Conservation (phyloP, 2,113 vertebrate genomes). For the Aix galericulata region DNA sequence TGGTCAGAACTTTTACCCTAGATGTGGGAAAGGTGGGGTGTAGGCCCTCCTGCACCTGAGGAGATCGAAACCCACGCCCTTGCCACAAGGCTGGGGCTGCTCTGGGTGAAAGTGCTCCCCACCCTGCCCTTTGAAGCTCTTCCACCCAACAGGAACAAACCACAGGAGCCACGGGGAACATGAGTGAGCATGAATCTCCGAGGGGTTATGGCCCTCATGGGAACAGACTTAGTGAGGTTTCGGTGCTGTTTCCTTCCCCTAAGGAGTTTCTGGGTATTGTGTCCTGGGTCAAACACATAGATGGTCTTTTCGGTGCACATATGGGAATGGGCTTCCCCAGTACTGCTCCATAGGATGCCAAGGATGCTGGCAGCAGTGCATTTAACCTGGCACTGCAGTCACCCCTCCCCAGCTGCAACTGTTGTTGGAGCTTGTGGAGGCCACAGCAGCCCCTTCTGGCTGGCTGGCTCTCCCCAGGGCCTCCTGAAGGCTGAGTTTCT, state of each 20-base stretch:
- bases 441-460: background rate
- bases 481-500: background rate
- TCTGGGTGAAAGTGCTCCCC: constrained; percentile 64
- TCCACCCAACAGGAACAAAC: constrained; percentile 31
- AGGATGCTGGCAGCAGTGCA: rapidly evolving
- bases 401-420: rapidly evolving
- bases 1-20: constrained; percentile 17
- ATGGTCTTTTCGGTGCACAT: background rate
- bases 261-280: constrained; percentile 3
- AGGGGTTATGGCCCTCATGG: background rate
- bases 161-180: background rate
- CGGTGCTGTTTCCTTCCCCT: background rate
- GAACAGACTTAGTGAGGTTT: constrained; percentile 20
- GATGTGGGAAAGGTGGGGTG: constrained; percentile 58
- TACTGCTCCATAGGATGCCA: rapidly evolving
- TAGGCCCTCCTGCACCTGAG: background rate
- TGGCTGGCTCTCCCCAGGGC: background rate
- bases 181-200: background rate
- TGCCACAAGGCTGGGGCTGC: background rate
- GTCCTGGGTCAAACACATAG: background rate
- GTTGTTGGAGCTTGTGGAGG: rapidly evolving
- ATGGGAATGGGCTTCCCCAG: background rate
- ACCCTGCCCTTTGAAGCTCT: constrained; percentile 61
- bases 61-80: constrained; percentile 27
- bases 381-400: background rate